Percentiles rank a stretch among this genome's conserved stretches.
Conservation (phyloP, 1,140 invertebrate genomes). For the Drosophila micromelanica region DNA sequence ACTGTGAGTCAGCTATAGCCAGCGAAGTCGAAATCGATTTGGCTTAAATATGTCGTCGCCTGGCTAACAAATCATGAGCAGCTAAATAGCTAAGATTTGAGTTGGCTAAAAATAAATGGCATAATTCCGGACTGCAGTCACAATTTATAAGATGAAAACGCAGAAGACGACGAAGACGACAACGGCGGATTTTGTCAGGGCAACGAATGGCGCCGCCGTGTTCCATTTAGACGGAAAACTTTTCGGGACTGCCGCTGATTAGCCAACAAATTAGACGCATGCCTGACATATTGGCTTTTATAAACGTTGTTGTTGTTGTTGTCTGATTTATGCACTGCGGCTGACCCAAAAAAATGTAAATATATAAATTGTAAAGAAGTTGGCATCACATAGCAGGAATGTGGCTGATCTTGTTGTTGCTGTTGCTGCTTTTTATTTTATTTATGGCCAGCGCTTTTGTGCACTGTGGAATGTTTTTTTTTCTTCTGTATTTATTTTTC, state of each 20-base stretch:
- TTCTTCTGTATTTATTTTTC: conserved; percentile 14
- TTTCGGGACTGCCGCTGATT: conserved; percentile 60
- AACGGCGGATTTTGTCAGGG: not conserved
- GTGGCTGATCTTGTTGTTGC: conserved; percentile 3
- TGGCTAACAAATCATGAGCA: conserved; percentile 4
- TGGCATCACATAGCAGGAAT: conserved; percentile 24
- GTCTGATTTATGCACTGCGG: conserved; percentile 69
- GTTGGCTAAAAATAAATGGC: conserved; percentile 71
- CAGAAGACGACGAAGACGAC: not conserved
- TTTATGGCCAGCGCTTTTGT: conserved; percentile 31
- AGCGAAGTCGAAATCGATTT: not conserved
- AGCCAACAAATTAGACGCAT: conserved; percentile 76
- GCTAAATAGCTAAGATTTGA: conserved; percentile 6
- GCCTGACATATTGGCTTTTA: conserved; percentile 73
- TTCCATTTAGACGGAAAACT: conserved; percentile 61
- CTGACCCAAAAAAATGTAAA: conserved; percentile 67
- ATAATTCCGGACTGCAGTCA: conserved; percentile 59
- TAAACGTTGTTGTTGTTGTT: conserved; percentile 44
- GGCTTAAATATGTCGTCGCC: conserved; percentile 2
- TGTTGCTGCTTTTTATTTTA: conserved; percentile 40
- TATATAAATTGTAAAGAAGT: conserved; percentile 38
- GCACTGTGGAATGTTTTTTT: conserved; percentile 28
- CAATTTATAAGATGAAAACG: conserved; percentile 56
- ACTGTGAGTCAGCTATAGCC: not conserved
- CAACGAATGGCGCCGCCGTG: conserved; percentile 57